phyloP scores from a whole-genome alignment of 2,888 invertebrate species.

The Xylota segnis region DNA sequence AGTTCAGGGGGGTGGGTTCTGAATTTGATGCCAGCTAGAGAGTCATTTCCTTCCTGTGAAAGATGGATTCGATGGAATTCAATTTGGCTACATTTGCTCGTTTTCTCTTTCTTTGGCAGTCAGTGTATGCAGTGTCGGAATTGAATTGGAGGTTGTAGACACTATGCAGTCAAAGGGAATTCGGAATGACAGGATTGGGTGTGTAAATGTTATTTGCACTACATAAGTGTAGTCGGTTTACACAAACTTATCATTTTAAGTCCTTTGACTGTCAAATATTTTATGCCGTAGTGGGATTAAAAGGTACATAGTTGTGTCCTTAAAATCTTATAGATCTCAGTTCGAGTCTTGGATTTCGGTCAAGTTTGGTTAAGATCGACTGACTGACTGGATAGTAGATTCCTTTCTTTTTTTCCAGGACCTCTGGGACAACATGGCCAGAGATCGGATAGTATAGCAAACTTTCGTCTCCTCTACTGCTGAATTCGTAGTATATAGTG shows the following conservation, averaged over 20 bases:
- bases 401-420: no score
- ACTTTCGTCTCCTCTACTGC: no score
- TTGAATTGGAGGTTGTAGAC: conserved; percentile 58
- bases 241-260: neutral
- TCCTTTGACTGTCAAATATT: neutral
- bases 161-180: conserved; percentile 58
- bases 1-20: conserved; percentile 3
- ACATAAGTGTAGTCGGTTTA: conserved; percentile 13
- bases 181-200: conserved; percentile 36
- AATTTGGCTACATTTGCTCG: conserved; percentile 56
- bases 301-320: no score
- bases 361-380: no score
- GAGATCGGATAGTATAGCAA: no score
- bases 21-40: conserved; percentile 27
- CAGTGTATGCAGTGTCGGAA: neutral
- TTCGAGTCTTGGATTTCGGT: no score
- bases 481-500: no score
- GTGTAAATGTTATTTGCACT: conserved; percentile 42
- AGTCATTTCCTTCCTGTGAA: conserved; percentile 58
- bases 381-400: no score
- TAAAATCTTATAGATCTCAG: no score
- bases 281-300: no score
- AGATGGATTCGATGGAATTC: conserved; percentile 69
- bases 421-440: no score
- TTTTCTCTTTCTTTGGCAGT: conserved; percentile 8